phyloP scores from a whole-genome alignment of 2,113 vertebrate genomes.

The Phrynosoma platyrhinos region DNA sequence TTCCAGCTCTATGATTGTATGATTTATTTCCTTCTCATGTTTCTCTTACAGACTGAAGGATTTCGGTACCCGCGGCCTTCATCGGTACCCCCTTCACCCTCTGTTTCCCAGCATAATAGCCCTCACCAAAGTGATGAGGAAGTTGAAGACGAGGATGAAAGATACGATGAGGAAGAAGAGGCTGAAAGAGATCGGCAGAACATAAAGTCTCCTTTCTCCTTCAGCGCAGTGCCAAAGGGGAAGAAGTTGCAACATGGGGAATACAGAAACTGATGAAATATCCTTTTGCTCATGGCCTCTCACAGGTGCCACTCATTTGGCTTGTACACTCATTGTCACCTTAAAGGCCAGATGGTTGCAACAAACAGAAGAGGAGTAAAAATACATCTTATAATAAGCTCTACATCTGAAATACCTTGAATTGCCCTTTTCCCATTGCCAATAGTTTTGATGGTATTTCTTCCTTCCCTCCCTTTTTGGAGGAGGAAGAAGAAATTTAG shows the following conservation, averaged over 20 bases:
- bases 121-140: slow-evolving; percentile 89
- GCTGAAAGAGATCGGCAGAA: slow-evolving; percentile 91
- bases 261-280: slow-evolving; percentile 78
- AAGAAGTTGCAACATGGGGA: slow-evolving; percentile 87
- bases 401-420: slow-evolving; percentile 45
- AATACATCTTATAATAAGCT: slow-evolving; percentile 28
- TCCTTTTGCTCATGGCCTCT: rapidly evolving
- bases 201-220: slow-evolving; percentile 87
- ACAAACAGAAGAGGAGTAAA: slow-evolving; percentile 40
- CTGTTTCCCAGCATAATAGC: slow-evolving; percentile 88
- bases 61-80: slow-evolving; percentile 91
- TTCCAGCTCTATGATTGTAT: no score
- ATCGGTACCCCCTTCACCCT: slow-evolving; percentile 95
- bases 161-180: slow-evolving; percentile 93
- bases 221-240: slow-evolving; percentile 72
- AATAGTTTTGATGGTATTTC: slow-evolving; percentile 51
- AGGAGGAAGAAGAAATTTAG: slow-evolving; percentile 51
- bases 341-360: slow-evolving; percentile 30
- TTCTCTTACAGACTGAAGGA: slow-evolving; percentile 83
- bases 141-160: slow-evolving; percentile 81
- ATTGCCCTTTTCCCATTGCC: slow-evolving; percentile 15
- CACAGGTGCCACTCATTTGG: background rate
- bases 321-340: slow-evolving; percentile 44
- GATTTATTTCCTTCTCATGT: background rate
- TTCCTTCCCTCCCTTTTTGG: slow-evolving; percentile 13